These are phyloP conservation scores for Eleginops maclovinus DNA, from an alignment of 2,113 vertebrate genomes.

Conservation along the genomic window DNA sequence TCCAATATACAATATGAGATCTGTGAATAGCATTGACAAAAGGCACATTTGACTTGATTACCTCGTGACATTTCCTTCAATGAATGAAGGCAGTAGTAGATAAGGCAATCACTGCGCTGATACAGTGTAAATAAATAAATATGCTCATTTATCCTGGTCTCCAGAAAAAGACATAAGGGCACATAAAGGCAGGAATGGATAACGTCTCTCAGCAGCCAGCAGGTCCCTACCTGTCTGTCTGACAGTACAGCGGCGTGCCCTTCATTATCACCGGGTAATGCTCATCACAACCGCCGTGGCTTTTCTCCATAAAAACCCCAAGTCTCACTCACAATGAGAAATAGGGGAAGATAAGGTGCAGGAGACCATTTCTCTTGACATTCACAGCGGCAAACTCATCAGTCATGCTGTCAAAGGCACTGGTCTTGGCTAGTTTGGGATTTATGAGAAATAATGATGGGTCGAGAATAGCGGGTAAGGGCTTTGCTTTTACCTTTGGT, in stretches of 20 bases:
- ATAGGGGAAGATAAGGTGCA: constrained; percentile 80
- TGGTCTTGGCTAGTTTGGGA: constrained; percentile 82
- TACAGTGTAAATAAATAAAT: constrained; percentile 78
- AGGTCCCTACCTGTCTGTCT: constrained; percentile 56
- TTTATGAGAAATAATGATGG: constrained; percentile 88
- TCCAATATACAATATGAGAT: constrained; percentile 53
- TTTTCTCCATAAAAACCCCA: constrained; percentile 79
- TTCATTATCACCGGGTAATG: constrained; percentile 83
- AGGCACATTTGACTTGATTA: constrained; percentile 77
- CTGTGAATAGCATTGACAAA: constrained; percentile 55
- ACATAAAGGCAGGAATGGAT: constrained; percentile 68
- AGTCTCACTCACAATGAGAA: constrained; percentile 84
- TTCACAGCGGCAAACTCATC: constrained; percentile 85
- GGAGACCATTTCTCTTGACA: constrained; percentile 87
- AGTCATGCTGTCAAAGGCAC: constrained; percentile 87
- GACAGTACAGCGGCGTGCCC: constrained; percentile 78
- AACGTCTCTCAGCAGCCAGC: constrained; percentile 45
- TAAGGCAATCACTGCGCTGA: constrained; percentile 69
- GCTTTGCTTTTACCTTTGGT: constrained; percentile 73
- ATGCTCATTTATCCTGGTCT: constrained; percentile 68
- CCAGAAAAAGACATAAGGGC: constrained; percentile 74
- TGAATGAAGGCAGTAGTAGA: constrained; percentile 68
- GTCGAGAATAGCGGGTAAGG: constrained; percentile 79
- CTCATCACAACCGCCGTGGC: constrained; percentile 79
- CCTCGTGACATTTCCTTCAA: constrained; percentile 69